Evolutionary conservation across 2,888 invertebrate species (phyloP), one percentile per base, ranked within the genome.

Genomic region (Cremastinae sp.): DNA sequence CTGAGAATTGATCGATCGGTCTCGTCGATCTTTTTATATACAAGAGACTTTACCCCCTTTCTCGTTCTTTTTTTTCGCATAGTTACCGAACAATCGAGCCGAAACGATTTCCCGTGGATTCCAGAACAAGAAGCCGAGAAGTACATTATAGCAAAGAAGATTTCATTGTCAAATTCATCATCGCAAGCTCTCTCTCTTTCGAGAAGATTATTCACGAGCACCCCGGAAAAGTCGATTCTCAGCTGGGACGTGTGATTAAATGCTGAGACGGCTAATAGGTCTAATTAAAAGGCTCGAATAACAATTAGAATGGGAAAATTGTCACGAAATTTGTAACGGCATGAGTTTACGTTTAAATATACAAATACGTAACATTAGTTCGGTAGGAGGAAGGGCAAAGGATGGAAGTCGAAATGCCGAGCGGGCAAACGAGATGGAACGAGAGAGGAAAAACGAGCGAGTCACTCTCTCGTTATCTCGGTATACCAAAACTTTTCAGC

Each of bases 401-500:
- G 9, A 56, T 9, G 45, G 53, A 65, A n/a, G n/a, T n/a, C 58
- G 56, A 65, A 75, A 65, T 70, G 28, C 2, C 28, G 5, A 28
- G 28, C 5, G 49, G 70, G 66, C 39, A 74, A 74, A 75, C 65
- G 65, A 68, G 61, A 37, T 59, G 56, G 35, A n/a, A 41, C 43
- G 47, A 22, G 62, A 65, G 28, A 12, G 66, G 43, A 58, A 62
- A 45, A 53, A 45, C 20, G 61, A 53, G 51, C 39, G 70, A 69
- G 62, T 73, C 74, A 83, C 82, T 84, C 83, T 81, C 84, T 86
- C 84, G 85, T 86, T 87, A 88, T 88, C 88, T 83, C 81, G 81
- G 84, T 79, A 78, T 82, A 84, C 82, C 78, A 66, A 78, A 80
- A 81, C 79, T 78, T 82, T 80, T 74, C 78, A 74, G 85, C 86